Percentiles rank a stretch among this genome's conserved stretches.
Evolutionary conservation across 1,140 invertebrate species (phyloP).

Genomic region (Drosophila arizonae): DNA sequence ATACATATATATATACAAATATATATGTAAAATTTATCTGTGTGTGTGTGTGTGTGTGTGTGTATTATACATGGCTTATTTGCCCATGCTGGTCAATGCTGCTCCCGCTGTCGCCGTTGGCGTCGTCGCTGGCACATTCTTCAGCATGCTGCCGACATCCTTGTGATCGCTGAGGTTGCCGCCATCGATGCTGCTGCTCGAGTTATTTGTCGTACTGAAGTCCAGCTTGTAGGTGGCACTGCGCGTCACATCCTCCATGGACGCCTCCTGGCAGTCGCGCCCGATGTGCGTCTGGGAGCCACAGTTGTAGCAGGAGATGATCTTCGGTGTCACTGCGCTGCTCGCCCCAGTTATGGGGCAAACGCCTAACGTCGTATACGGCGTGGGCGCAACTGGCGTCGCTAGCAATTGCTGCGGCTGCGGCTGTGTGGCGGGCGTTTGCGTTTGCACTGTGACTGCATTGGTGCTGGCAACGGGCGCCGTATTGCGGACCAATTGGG

Average conservation of each 20-base stretch:
- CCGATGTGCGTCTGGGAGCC: constrained; percentile 90
- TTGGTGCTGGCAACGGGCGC: constrained; percentile 64
- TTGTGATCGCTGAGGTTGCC: constrained; percentile 35
- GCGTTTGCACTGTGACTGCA: constrained; percentile 57
- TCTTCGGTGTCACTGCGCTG: constrained; percentile 58
- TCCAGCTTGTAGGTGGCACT: constrained; percentile 86
- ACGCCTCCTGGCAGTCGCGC: constrained; percentile 91
- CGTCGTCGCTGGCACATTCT: constrained; percentile 45
- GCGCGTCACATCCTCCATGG: constrained; percentile 93
- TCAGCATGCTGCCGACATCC: constrained; percentile 50
- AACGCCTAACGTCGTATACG: constrained; percentile 57
- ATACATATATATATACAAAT: constrained; percentile 24
- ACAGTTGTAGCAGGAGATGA: constrained; percentile 88
- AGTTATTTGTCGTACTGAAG: constrained; percentile 76
- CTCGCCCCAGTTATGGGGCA: constrained; percentile 65
- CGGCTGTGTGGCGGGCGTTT: constrained; percentile 75
- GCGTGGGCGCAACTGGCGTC: constrained; percentile 44
- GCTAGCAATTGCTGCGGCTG: constrained; percentile 36
- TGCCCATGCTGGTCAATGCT: constrained; percentile 55
- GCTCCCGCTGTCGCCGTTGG: constrained; percentile 31
- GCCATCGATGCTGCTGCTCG: constrained; percentile 27
- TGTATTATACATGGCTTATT: constrained; percentile 51
- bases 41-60: not conserved
- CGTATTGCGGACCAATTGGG: constrained; percentile 82
- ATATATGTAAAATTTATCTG: not conserved